A percentile compares a stretch with the other conserved stretches of the same genome.
Evolutionary conservation across 2,113 vertebrate genomes (phyloP).

Genomic region (Otis tarda): DNA sequence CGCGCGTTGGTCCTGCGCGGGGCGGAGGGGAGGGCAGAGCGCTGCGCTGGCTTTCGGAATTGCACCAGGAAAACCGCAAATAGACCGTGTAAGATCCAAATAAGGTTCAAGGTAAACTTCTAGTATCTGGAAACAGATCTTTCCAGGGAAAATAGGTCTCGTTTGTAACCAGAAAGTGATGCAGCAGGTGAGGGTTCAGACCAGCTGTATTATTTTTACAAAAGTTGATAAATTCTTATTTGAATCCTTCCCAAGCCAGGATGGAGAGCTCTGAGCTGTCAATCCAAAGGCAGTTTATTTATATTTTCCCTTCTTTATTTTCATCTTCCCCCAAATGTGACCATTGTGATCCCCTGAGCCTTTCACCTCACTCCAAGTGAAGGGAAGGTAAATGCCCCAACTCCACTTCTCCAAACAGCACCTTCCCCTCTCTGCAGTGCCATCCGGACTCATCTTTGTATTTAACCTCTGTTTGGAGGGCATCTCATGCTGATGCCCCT

Average conservation of each 20-base stretch:
- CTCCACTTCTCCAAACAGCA: background rate
- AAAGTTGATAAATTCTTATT: background rate
- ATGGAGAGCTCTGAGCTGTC: background rate
- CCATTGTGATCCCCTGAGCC: accelerated
- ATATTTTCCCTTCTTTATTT: background rate
- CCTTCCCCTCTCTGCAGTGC: no score
- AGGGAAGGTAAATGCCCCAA: background rate
- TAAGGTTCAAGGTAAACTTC: background rate
- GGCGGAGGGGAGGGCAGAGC: accelerated
- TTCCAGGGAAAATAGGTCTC: accelerated
- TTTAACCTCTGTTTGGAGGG: background rate
- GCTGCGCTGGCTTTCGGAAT: accelerated
- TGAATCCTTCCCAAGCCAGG: background rate
- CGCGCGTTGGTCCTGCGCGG: accelerated
- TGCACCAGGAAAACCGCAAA: accelerated
- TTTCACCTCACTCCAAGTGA: background rate
- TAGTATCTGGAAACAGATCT: background rate
- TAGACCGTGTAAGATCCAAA: accelerated
- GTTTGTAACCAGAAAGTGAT: background rate
- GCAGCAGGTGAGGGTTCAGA: background rate
- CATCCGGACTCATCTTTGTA: no score
- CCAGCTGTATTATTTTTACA: background rate
- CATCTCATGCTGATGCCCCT: background rate
- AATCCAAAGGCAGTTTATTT: background rate
- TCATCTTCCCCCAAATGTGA: background rate